These are phyloP conservation scores for Dendrolimus kikuchii DNA, from an alignment of 1,140 invertebrate species.

Conservation along the genomic window DNA sequence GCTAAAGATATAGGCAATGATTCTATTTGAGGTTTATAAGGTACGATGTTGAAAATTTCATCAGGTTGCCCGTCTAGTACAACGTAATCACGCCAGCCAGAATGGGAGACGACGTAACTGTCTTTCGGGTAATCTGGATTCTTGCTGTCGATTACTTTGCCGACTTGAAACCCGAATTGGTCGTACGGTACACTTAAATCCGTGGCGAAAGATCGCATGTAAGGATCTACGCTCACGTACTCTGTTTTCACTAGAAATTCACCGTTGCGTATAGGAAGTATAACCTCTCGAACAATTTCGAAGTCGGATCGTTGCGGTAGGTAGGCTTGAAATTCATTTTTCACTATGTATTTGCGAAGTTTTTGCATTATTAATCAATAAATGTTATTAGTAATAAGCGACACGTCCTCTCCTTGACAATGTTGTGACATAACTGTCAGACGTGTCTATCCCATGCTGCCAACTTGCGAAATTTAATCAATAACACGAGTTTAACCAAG, in stretches of 20 bases:
- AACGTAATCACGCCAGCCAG: constrained; percentile 73
- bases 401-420: too few species aligned
- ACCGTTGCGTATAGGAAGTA: constrained; percentile 21
- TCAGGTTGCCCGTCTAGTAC: constrained; percentile 28
- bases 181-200: constrained; percentile 22
- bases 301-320: constrained; percentile 35
- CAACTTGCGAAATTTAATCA: too few species aligned
- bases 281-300: constrained; percentile 32
- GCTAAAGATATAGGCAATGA: constrained; percentile 17
- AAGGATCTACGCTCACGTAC: constrained; percentile 66
- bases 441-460: too few species aligned
- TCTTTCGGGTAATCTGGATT: constrained; percentile 67
- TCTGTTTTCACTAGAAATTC: constrained; percentile 57
- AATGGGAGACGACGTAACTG: constrained; percentile 66
- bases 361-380: constrained; percentile 9
- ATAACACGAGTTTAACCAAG: too few species aligned
- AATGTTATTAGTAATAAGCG: background rate
- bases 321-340: constrained; percentile 31
- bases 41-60: constrained; percentile 16
- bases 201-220: constrained; percentile 43
- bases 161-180: constrained; percentile 51
- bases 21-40: constrained; percentile 25
- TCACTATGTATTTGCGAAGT: constrained; percentile 28
- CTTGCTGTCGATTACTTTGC: constrained; percentile 29
- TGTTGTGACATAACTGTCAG: too few species aligned